phyloP scores from a whole-genome alignment of 2,113 vertebrate genomes.

The Onychostoma macrolepis region DNA sequence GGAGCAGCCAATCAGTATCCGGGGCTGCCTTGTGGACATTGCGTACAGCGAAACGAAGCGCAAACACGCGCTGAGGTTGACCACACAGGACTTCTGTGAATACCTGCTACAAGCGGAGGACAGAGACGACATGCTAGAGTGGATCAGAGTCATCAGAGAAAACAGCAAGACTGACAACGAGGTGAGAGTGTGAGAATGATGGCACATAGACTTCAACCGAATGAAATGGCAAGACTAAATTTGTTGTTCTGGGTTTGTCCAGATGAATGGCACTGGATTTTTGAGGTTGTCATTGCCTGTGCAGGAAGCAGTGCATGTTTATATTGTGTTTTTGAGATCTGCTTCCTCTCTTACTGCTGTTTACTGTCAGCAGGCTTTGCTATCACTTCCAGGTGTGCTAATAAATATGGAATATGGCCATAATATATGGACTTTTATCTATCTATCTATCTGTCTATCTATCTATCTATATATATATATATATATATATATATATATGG shows the following conservation, averaged over 20 bases:
- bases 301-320: neutral
- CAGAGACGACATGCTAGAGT: slow-evolving; percentile 97
- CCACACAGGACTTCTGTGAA: slow-evolving; percentile 99
- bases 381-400: neutral
- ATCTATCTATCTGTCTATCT: too few relatives aligned
- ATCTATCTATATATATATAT: too few relatives aligned
- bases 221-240: neutral
- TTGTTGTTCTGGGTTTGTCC: neutral
- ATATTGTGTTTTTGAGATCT: neutral
- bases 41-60: slow-evolving; percentile 98
- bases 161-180: slow-evolving; percentile 95
- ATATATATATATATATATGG: too few relatives aligned
- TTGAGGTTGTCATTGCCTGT: neutral
- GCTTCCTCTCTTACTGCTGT: neutral
- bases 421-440: neutral
- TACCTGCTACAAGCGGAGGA: slow-evolving; percentile 99
- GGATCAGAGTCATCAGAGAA: slow-evolving; percentile 94
- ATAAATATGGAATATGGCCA: neutral
- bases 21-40: slow-evolving; percentile 97
- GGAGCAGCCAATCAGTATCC: slow-evolving; percentile 94
- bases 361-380: neutral
- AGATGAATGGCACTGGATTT: neutral
- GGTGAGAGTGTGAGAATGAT: slow-evolving; percentile 76
- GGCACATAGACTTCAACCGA: neutral
- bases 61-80: slow-evolving; percentile 94